Conservation (phyloP, 2,888 invertebrate genomes). For the Suillia variegata region DNA sequence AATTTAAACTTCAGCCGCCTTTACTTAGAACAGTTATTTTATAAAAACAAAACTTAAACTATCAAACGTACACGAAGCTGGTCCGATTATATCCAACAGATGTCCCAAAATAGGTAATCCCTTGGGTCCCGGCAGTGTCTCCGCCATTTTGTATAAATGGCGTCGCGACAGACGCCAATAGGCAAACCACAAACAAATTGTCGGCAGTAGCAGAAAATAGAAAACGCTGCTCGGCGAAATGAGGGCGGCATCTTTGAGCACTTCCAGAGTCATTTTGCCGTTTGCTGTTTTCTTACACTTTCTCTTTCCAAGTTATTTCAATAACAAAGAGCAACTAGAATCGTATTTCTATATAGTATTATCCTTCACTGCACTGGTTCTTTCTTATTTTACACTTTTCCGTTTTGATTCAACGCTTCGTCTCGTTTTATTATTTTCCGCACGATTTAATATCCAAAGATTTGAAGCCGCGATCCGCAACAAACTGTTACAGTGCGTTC, state of each 20-base stretch:
- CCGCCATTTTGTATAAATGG: slow-evolving; percentile 73
- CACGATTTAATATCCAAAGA: background rate
- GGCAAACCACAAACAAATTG: slow-evolving; percentile 71
- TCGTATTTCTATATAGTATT: too few species aligned
- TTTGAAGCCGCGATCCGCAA: slow-evolving; percentile 21
- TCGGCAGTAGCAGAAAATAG: slow-evolving; percentile 74
- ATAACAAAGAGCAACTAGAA: too few species aligned
- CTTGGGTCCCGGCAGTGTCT: slow-evolving; percentile 73
- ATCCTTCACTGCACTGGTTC: background rate
- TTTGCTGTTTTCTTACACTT: slow-evolving; percentile 11
- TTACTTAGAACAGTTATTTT: background rate
- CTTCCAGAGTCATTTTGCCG: slow-evolving; percentile 47
- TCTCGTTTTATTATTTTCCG: too few species aligned
- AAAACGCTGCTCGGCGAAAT: slow-evolving; percentile 70
- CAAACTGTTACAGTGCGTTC: slow-evolving; percentile 30
- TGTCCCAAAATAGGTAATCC: slow-evolving; percentile 78
- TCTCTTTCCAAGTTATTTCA: slow-evolving; percentile 4
- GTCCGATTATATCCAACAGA: slow-evolving; percentile 74
- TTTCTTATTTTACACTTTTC: too few species aligned
- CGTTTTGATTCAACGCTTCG: too few species aligned
- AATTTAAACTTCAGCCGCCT: background rate
- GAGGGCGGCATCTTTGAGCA: slow-evolving; percentile 54
- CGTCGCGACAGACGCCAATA: slow-evolving; percentile 79
- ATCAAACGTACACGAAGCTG: slow-evolving; percentile 74
- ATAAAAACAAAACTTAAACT: too few species aligned